Evolutionary conservation across 2,888 invertebrate genomes (phyloP).

Genomic region (Drosophila prostipennis): DNA sequence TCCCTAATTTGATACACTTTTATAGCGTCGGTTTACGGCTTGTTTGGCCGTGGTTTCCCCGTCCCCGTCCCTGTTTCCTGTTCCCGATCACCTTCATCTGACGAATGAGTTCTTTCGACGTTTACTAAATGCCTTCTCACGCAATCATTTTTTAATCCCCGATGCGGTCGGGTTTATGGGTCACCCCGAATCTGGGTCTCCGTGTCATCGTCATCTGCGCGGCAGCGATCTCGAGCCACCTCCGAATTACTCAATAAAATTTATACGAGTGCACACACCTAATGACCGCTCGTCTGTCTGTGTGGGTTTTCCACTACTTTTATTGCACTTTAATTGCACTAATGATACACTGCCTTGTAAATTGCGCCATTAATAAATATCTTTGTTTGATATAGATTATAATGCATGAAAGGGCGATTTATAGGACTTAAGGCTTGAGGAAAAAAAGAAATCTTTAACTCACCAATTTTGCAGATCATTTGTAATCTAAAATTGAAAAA

Average conservation of each 20-base stretch:
- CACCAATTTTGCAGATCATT: conserved; percentile 23
- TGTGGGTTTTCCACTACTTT: conserved; percentile 46
- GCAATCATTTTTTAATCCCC: conserved; percentile 80
- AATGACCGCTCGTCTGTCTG: conserved; percentile 34
- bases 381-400: conserved; percentile 53
- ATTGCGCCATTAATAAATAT: conserved; percentile 63
- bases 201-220: conserved; percentile 50
- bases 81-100: conserved; percentile 10
- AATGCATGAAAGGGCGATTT: conserved; percentile 21
- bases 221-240: conserved; percentile 47
- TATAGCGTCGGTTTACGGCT: conserved; percentile 75
- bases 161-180: conserved; percentile 56
- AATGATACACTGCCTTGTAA: conserved; percentile 75
- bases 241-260: conserved; percentile 77
- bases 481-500: conserved; percentile 13
- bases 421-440: conserved; percentile 23
- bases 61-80: conserved; percentile 2
- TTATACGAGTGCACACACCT: conserved; percentile 61
- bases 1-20: conserved; percentile 79
- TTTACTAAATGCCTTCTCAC: conserved; percentile 81
- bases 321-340: conserved; percentile 78
- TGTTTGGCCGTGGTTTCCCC: conserved; percentile 62
- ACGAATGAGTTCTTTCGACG: conserved; percentile 60
- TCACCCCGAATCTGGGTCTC: conserved; percentile 58
- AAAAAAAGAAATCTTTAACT: conserved; percentile 22